phyloP scores from a whole-genome alignment of 2,113 vertebrate species.

The Triplophysa tibetana region DNA sequence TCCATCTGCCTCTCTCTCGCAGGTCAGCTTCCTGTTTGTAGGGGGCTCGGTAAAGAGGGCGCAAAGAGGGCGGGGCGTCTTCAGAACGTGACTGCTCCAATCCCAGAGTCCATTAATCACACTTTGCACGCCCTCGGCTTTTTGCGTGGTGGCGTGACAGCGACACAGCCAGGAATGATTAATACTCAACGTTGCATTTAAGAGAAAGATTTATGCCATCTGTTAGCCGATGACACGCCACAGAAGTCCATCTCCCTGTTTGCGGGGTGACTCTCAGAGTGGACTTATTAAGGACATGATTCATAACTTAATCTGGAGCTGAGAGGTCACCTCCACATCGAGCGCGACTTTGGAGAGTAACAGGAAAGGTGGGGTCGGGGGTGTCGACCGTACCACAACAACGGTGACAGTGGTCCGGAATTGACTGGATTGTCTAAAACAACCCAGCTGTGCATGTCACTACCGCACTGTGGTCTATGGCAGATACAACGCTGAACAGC shows the following conservation, averaged over 20 bases:
- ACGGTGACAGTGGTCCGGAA: slow-evolving; percentile 40
- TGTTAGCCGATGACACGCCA: slow-evolving; percentile 72
- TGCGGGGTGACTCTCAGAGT: slow-evolving; percentile 68
- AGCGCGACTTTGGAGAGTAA: slow-evolving; percentile 65
- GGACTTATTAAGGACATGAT: slow-evolving; percentile 73
- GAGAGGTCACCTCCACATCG: slow-evolving; percentile 76
- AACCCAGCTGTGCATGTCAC: slow-evolving; percentile 48
- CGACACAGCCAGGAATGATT: slow-evolving; percentile 78
- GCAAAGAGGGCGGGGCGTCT: slow-evolving; percentile 57
- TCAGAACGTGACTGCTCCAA: slow-evolving; percentile 63
- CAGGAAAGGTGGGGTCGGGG: slow-evolving; percentile 48
- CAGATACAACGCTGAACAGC: slow-evolving; percentile 31
- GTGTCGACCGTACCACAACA: slow-evolving; percentile 56
- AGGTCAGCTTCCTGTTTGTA: slow-evolving; percentile 60
- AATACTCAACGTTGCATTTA: slow-evolving; percentile 81
- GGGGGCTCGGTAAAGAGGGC: slow-evolving; percentile 57
- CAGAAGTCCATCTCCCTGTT: slow-evolving; percentile 68
- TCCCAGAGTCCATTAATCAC: slow-evolving; percentile 78
- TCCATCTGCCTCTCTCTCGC: slow-evolving; percentile 56
- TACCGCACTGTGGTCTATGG: slow-evolving; percentile 34
- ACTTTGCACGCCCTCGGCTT: slow-evolving; percentile 68
- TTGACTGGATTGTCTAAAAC: slow-evolving; percentile 45
- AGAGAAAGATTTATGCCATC: slow-evolving; percentile 83
- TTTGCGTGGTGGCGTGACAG: slow-evolving; percentile 66
- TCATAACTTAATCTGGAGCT: slow-evolving; percentile 74